Percentiles rank a stretch among this genome's conserved stretches.
Conservation (phyloP, 1,140 invertebrate species). For the Megalonaias nervosa region DNA sequence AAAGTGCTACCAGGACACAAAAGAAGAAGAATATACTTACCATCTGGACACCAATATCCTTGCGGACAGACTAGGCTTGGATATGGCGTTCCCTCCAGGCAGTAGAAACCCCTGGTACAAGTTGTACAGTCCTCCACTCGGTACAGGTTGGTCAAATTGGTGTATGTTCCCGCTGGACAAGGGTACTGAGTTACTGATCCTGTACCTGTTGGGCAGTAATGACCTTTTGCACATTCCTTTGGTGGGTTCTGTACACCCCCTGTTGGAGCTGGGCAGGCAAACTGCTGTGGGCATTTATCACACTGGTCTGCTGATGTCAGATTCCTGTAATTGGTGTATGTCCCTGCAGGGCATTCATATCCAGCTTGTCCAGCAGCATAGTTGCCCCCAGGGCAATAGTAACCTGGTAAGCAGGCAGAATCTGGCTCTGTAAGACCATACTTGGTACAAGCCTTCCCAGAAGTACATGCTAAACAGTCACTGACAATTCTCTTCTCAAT, state of each 20-base stretch:
- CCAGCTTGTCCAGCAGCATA: slow-evolving; percentile 54
- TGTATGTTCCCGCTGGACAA: slow-evolving; percentile 63
- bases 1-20: background rate
- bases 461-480: slow-evolving; percentile 55
- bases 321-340: slow-evolving; percentile 63
- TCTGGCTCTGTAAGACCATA: slow-evolving; percentile 60
- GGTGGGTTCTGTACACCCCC: slow-evolving; percentile 67
- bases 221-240: slow-evolving; percentile 58
- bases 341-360: slow-evolving; percentile 66
- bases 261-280: slow-evolving; percentile 58
- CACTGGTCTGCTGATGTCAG: slow-evolving; percentile 63
- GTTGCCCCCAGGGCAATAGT: slow-evolving; percentile 66
- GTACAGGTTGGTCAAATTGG: slow-evolving; percentile 64
- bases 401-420: slow-evolving; percentile 62
- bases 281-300: slow-evolving; percentile 52
- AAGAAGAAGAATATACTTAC: slow-evolving; percentile 35
- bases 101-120: slow-evolving; percentile 65
- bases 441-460: slow-evolving; percentile 62
- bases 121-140: slow-evolving; percentile 55
- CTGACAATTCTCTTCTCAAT: slow-evolving; percentile 29
- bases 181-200: slow-evolving; percentile 51
- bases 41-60: slow-evolving; percentile 65
- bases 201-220: slow-evolving; percentile 64
- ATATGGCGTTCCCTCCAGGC: slow-evolving; percentile 57
- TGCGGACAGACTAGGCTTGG: slow-evolving; percentile 53